These are phyloP conservation scores for Stenoptilia bipunctidactyla DNA, from an alignment of 2,888 invertebrate species.

Conservation along the genomic window DNA sequence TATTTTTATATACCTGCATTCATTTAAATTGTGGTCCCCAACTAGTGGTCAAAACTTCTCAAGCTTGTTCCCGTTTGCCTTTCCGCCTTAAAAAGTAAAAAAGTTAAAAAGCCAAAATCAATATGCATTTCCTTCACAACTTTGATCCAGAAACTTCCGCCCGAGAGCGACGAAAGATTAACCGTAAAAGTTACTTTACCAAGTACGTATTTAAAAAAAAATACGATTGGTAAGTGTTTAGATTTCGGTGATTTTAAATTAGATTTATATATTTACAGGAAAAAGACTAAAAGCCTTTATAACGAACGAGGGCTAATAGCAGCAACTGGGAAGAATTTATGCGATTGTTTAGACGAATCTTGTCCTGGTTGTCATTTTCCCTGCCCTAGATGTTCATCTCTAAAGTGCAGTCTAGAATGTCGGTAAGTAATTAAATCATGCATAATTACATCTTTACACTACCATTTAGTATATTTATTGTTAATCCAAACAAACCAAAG, in stretches of 20 bases:
- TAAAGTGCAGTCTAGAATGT: slow-evolving; percentile 86
- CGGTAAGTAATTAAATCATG: too few relatives aligned
- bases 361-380: slow-evolving; percentile 91
- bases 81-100: too few relatives aligned
- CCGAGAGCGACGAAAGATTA: slow-evolving; percentile 81
- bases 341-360: slow-evolving; percentile 83
- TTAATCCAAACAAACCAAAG: too few relatives aligned
- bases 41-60: too few relatives aligned
- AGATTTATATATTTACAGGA: slow-evolving; percentile 28
- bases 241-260: neutral
- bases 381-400: slow-evolving; percentile 79
- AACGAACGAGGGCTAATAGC: slow-evolving; percentile 79
- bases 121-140: slow-evolving; percentile 62
- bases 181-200: slow-evolving; percentile 71
- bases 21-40: too few relatives aligned
- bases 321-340: slow-evolving; percentile 77
- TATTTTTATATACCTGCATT: too few relatives aligned
- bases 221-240: neutral
- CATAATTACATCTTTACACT: too few relatives aligned
- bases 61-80: too few relatives aligned
- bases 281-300: slow-evolving; percentile 73
- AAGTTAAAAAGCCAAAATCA: too few relatives aligned
- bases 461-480: too few relatives aligned
- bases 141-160: slow-evolving; percentile 86
- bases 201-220: slow-evolving; percentile 25